Conservation (phyloP, 2,797 vertebrate genomes). For the Chloroceryle inda region DNA sequence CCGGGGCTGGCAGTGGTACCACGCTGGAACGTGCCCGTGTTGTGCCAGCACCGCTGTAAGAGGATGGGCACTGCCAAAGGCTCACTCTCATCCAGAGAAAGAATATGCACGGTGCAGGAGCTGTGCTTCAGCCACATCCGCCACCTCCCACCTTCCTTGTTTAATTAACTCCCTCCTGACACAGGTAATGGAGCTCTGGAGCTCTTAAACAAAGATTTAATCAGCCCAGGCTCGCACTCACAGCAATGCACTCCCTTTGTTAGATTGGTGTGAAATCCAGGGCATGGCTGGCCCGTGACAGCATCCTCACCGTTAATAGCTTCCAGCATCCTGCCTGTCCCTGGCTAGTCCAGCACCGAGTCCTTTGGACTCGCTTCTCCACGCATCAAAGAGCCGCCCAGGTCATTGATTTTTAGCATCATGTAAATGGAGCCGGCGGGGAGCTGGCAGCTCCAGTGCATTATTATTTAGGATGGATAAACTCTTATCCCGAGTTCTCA, state of each 20-base stretch:
- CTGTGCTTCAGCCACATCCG: not conserved
- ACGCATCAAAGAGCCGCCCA: not conserved
- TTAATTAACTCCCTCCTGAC: slow-evolving; percentile 69
- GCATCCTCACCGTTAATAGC: not conserved
- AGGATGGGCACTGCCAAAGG: not conserved
- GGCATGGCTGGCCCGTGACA: not conserved
- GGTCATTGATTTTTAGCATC: slow-evolving; percentile 35
- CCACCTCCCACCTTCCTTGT: slow-evolving; percentile 57
- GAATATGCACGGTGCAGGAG: accelerated
- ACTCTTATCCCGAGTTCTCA: slow-evolving; percentile 14
- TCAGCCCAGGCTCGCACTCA: not conserved
- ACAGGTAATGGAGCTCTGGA: slow-evolving; percentile 33
- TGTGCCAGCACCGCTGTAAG: not conserved
- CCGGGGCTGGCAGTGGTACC: accelerated
- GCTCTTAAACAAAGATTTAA: slow-evolving; percentile 73
- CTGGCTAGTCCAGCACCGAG: not conserved
- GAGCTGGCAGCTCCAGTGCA: slow-evolving; percentile 45
- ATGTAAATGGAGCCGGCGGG: slow-evolving; percentile 37
- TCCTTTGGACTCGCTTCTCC: not conserved
- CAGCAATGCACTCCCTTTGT: slow-evolving; percentile 33
- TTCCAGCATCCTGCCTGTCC: not conserved
- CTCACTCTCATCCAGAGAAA: accelerated
- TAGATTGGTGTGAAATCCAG: slow-evolving; percentile 55
- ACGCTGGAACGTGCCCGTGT: not conserved
- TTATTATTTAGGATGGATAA: slow-evolving; percentile 63